Conservation (phyloP, 1,140 invertebrate species). For the Apis mellifera region Amel_HAv3.1 CM009933.2:7190001-7190500, state of each 20-base stretch:
- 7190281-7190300: too few relatives aligned
- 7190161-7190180: background rate
- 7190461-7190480: too few relatives aligned
- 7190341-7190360: too few relatives aligned
- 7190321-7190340: too few relatives aligned
- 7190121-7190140: constrained; percentile 52
- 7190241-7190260: background rate
- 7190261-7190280: background rate
- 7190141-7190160: background rate
- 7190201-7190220: background rate
- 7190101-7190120: constrained; percentile 47
- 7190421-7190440: too few relatives aligned
- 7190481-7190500: too few relatives aligned
- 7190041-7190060: constrained; percentile 43
- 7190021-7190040: constrained; percentile 22
- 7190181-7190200: background rate
- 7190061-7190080: constrained; percentile 51
- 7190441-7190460: too few relatives aligned
- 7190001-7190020: constrained; percentile 51
- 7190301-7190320: too few relatives aligned
- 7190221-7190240: background rate
- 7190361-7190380: too few relatives aligned
- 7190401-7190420: too few relatives aligned
- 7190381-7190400: too few relatives aligned
- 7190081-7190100: constrained; percentile 58